Percentiles rank a stretch among this genome's conserved stretches.
These are phyloP conservation scores for Bovichtus diacanthus DNA, from an alignment of 2,797 vertebrate genomes.

Conservation along the genomic window DNA sequence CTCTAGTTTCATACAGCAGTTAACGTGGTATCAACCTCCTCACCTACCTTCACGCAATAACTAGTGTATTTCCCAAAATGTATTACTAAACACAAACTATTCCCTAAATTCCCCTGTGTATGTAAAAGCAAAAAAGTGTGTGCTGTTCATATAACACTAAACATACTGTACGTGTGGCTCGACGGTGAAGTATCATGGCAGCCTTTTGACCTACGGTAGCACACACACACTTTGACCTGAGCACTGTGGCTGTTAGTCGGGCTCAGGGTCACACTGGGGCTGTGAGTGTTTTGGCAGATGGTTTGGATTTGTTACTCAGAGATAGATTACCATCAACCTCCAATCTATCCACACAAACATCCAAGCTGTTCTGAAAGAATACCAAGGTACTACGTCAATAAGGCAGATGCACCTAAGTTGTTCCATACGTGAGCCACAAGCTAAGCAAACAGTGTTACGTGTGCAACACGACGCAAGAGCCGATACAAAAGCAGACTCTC, in stretches of 20 bases:
- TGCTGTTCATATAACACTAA: not conserved
- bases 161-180: not conserved
- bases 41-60: not conserved
- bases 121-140: not conserved
- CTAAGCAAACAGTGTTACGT: constrained; percentile 45
- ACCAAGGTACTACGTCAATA: constrained; percentile 47
- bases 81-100: too few relatives aligned
- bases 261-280: constrained; percentile 73
- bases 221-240: constrained; percentile 50
- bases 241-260: constrained; percentile 57
- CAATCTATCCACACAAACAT: constrained; percentile 76
- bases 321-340: constrained; percentile 75
- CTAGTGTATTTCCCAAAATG: not conserved
- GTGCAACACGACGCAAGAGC: constrained; percentile 15
- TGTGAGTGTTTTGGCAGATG: constrained; percentile 83
- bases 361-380: constrained; percentile 48
- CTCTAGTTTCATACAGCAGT: not conserved
- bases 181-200: constrained; percentile 7
- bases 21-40: not conserved
- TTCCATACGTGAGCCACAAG: constrained; percentile 50
- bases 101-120: too few relatives aligned
- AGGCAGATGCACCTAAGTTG: constrained; percentile 55
- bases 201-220: constrained; percentile 57
- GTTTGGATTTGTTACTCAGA: constrained; percentile 80
- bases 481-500: not conserved